A percentile compares a stretch with the other conserved stretches of the same genome.
Conservation (phyloP, 2,113 vertebrate species). For the Enhydra lutris region DNA sequence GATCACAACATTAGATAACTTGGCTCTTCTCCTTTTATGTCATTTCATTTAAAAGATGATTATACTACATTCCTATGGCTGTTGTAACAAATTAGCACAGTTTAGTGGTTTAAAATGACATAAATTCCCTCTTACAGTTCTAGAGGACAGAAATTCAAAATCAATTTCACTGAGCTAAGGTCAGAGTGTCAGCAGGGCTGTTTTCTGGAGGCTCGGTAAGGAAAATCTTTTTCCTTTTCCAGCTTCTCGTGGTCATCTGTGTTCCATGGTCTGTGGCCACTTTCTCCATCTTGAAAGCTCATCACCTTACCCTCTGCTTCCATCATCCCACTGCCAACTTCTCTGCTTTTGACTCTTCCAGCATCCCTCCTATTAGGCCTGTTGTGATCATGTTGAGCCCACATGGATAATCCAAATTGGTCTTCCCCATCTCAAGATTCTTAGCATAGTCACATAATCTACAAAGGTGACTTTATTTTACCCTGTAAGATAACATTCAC, state of each 20-base stretch:
- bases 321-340: not conserved
- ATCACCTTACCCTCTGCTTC: not conserved
- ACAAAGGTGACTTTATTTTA: not conserved
- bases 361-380: not conserved
- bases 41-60: not conserved
- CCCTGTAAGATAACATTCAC: not conserved
- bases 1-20: not conserved
- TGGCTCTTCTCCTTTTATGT: not conserved
- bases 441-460: not conserved
- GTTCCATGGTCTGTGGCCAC: not conserved
- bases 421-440: not conserved
- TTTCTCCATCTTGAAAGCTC: not conserved
- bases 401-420: not conserved
- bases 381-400: not conserved
- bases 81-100: not conserved
- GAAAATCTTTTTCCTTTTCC: not conserved
- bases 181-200: not conserved
- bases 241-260: not conserved
- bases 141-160: not conserved
- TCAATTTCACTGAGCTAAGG: not conserved
- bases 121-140: not conserved
- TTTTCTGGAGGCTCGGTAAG: not conserved
- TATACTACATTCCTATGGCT: not conserved
- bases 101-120: not conserved
- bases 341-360: not conserved